Evolutionary conservation across 2,888 invertebrate species (phyloP), one percentile per base, ranked within the genome.

Genomic region (Drosophila pseudotalamancana): DNA sequence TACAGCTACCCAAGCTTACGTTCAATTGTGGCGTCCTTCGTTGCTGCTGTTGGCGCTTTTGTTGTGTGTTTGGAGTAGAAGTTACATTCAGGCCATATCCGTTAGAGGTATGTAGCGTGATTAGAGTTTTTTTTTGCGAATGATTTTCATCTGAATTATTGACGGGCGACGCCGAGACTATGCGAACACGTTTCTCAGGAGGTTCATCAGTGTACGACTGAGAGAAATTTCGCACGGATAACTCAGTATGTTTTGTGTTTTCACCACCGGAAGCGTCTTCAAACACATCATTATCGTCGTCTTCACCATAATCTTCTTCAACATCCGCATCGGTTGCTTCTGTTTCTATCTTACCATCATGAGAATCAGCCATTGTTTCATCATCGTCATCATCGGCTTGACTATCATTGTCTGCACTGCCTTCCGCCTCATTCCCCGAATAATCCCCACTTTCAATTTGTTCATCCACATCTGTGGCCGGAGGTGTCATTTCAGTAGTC

Each of bases 1-100:
- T 88, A 39, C 90, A 91, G 59, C 90, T 90, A 9, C 90, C 89
- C 9, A 89, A 56, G 42, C 90, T 90, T 16, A 90, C 90, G 29
- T 91, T 90, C 0, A 89, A 56, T 48, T 84, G 87, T 12, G 87
- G 89, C 1, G 88, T 85, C 0, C 80, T 73, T 0, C 87, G 72
- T 21, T 75, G 61, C 12, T 63, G 61, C 6, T 79, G 62, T 34
- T 74, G 64, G 4, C 43, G 72, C 9, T 27, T 18, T 11, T 77
- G 70, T 0, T 61, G 72, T 4, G 87, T 75, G 14, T 79, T 87
- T 5, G 90, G 87, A 6, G 89, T 89, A n/a, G 87, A 81, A 0
- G 77, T 80, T 3, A 70, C 62, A 18, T 56, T 71, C 8, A 69
- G 42, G 3, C 72, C 43, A 45, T 63, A 72, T 6, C 75, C 80